Evolutionary conservation across 2,113 vertebrate genomes (phyloP), one percentile per base, ranked within the genome.

Genomic region (Falco punctatus): DNA sequence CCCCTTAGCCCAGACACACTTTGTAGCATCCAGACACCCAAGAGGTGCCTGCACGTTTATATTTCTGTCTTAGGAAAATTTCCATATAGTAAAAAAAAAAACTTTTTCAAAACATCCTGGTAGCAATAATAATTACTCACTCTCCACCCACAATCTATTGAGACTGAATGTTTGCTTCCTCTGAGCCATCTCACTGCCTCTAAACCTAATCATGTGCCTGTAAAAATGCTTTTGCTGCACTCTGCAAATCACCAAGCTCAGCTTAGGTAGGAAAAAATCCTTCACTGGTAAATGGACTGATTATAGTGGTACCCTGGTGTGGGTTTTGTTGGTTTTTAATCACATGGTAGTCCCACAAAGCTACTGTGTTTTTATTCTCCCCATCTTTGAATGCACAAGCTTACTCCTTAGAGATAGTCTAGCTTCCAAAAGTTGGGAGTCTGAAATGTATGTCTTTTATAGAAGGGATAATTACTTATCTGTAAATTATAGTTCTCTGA

Each of bases 161-260:
- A 78, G 86, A 88, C 72, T 67, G 51, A 86, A 86, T 67, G 48
- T 94, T 94, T 93, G 18, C 79, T 92, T 88, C 96, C 88, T 83
- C 46, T 90, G 88, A 92, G 93, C 64, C 59, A 78, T 67, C 66
- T 92, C 5, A 1, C 48, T 88, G 58, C 90, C 58, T 94, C 64
- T 81, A 92, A 95, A 90, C 64, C 33, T 83, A 32, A 42, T 69
- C 40, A n/a, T 21, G 28, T 73, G 71, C 67, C 20, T 95, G 62
- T 88, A 23, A 92, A 95, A 94, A 51, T 19, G 51, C 46, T 88
- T 83, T 69, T 78, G 54, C 58, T 78, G 51, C 28, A 16, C 54
- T 80, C 62, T 62, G 54, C 74, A 83, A 86, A 80, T 90, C 67
- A 78, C 67, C 64, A 92, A 64, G 79, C 28, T 97, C 79, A 71